Evolutionary conservation across 2,113 vertebrate species (phyloP).

Genomic region (Eptesicus fuscus): DNA sequence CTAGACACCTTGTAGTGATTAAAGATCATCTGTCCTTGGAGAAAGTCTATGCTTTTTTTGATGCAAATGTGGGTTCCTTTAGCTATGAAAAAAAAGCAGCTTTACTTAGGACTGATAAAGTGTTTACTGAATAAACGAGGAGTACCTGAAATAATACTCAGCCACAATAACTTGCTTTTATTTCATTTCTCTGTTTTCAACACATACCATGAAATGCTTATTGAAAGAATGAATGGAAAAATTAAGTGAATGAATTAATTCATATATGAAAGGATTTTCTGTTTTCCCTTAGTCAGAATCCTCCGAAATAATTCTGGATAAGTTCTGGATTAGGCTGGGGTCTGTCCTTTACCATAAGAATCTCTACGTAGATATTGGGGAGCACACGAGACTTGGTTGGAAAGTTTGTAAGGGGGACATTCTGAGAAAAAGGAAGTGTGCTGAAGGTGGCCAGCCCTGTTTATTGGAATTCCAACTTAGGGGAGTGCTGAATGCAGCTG

Average conservation of each 20-base stretch:
- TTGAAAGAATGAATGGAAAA: conserved; percentile 35
- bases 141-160: conserved; percentile 47
- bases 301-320: conserved; percentile 15
- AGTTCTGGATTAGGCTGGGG: background rate
- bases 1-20: conserved; percentile 54
- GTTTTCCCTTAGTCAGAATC: background rate
- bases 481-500: too few relatives aligned
- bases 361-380: background rate
- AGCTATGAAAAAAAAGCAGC: background rate
- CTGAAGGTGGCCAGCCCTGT: too few relatives aligned
- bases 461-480: too few relatives aligned
- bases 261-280: conserved; percentile 9
- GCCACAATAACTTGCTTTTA: conserved; percentile 18
- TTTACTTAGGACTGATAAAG: conserved; percentile 46
- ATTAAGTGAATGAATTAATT: conserved; percentile 15
- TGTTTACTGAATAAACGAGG: conserved; percentile 61
- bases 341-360: background rate
- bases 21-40: conserved; percentile 61
- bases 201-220: background rate
- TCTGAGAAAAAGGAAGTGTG: too few relatives aligned
- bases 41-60: conserved; percentile 55
- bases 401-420: too few relatives aligned
- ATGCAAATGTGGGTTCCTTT: conserved; percentile 42
- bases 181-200: conserved; percentile 45
- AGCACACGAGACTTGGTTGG: too few relatives aligned